A percentile compares a stretch with the other conserved stretches of the same genome.
phyloP scores from a whole-genome alignment of 2,888 invertebrate species.

The Allolobophora icterica region DNA sequence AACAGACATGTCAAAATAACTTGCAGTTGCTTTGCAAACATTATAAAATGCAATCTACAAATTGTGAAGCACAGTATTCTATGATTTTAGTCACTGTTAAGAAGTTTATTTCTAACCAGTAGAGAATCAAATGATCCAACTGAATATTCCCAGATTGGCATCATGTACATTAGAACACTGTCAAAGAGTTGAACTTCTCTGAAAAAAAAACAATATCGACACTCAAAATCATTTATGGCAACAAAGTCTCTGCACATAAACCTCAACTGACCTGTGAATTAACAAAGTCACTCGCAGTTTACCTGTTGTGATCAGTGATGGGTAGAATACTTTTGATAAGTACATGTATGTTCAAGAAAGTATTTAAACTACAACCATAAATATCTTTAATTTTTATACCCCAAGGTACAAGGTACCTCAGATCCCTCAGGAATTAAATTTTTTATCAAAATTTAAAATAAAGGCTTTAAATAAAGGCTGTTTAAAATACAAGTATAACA shows the following conservation, averaged over 20 bases:
- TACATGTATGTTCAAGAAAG: too few relatives aligned
- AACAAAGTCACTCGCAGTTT: not conserved
- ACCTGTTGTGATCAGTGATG: not conserved
- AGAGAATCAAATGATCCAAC: constrained; percentile 19
- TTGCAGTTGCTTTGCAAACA: not conserved
- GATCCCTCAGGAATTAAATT: too few relatives aligned
- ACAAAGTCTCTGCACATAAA: not conserved
- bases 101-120: not conserved
- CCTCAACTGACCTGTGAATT: not conserved
- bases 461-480: too few relatives aligned
- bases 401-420: too few relatives aligned
- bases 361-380: too few relatives aligned
- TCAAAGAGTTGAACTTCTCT: not conserved
- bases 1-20: not conserved
- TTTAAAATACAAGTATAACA: too few relatives aligned
- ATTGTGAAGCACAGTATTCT: constrained; percentile 7
- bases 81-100: not conserved
- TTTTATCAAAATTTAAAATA: too few relatives aligned
- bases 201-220: constrained; percentile 18
- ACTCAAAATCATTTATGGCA: not conserved
- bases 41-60: not conserved
- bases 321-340: too few relatives aligned
- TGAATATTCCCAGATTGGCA: constrained; percentile 23
- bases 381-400: too few relatives aligned
- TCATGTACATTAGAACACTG: constrained; percentile 10